These are phyloP conservation scores for Mercenaria mercenaria DNA, from an alignment of 1,140 invertebrate genomes.

Conservation along the genomic window DNA sequence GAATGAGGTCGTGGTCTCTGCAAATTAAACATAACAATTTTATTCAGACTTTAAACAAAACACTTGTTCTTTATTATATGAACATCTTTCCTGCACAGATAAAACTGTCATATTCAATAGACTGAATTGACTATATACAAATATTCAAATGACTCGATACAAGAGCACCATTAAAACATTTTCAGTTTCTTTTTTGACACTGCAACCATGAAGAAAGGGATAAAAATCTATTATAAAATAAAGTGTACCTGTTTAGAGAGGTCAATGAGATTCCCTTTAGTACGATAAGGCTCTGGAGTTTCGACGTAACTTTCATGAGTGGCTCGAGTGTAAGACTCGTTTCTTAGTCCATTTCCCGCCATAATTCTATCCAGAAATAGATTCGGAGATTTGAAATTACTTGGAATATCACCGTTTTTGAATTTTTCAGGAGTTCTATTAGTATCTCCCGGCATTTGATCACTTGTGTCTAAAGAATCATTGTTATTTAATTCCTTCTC, in stretches of 20 bases:
- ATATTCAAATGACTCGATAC: too few relatives aligned
- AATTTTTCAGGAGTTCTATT: not conserved
- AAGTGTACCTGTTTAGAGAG: conserved; percentile 56
- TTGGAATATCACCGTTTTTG: conserved; percentile 25
- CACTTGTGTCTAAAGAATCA: conserved; percentile 56
- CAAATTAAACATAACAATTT: not conserved
- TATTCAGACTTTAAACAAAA: too few relatives aligned
- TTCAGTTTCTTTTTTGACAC: too few relatives aligned
- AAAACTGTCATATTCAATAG: too few relatives aligned
- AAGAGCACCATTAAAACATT: too few relatives aligned
- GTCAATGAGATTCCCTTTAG: conserved; percentile 57
- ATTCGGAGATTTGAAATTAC: conserved; percentile 66
- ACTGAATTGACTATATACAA: too few relatives aligned
- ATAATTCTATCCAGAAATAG: conserved; percentile 64
- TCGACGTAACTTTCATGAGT: conserved; percentile 79
- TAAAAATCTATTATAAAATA: too few relatives aligned
- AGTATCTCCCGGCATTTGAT: conserved; percentile 16
- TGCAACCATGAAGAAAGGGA: too few relatives aligned
- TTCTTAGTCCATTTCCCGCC: conserved; percentile 70
- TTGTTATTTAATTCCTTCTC: conserved; percentile 57
- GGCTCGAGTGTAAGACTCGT: conserved; percentile 80
- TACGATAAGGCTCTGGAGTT: conserved; percentile 30
- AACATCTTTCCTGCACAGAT: too few relatives aligned
- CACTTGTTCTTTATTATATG: too few relatives aligned
- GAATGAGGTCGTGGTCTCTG: conserved; percentile 79